These are phyloP conservation scores for Harpagifer antarcticus DNA, from an alignment of 2,797 vertebrate species.

Conservation along the genomic window DNA sequence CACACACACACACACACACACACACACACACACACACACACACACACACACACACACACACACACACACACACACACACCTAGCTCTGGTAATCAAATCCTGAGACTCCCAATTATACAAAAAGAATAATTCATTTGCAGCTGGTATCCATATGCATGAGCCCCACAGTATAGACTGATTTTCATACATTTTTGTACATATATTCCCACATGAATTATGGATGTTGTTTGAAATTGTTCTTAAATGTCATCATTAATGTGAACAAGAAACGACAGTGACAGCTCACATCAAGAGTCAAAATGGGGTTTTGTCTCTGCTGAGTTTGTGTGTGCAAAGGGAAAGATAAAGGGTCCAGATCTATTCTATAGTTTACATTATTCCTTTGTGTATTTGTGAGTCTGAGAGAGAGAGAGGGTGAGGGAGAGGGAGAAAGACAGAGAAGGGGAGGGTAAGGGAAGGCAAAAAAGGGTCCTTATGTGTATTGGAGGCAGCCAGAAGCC, in stretches of 20 bases:
- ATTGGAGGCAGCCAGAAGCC: slow-evolving; percentile 65
- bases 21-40: slow-evolving; percentile 5
- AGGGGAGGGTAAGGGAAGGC: slow-evolving; percentile 16
- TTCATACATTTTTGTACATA: slow-evolving; percentile 64
- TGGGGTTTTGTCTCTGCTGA: slow-evolving; percentile 59
- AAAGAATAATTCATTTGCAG: slow-evolving; percentile 78
- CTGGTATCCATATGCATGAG: slow-evolving; percentile 73
- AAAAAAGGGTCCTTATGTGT: slow-evolving; percentile 57
- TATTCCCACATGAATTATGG: slow-evolving; percentile 74
- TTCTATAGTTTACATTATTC: slow-evolving; percentile 63
- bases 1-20: slow-evolving; percentile 9
- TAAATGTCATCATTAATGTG: slow-evolving; percentile 81
- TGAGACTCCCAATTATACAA: slow-evolving; percentile 67
- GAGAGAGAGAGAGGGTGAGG: slow-evolving; percentile 9
- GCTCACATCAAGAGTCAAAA: slow-evolving; percentile 52
- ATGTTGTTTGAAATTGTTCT: slow-evolving; percentile 78
- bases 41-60: too few species aligned
- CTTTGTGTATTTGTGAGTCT: slow-evolving; percentile 62
- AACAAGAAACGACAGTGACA: slow-evolving; percentile 59
- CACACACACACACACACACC: background rate
- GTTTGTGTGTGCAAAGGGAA: slow-evolving; percentile 47
- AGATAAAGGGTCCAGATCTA: slow-evolving; percentile 63
- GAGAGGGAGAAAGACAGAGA: background rate
- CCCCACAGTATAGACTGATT: slow-evolving; percentile 52
- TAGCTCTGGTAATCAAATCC: slow-evolving; percentile 53